Conservation (phyloP, 1,140 invertebrate species). For the Mactra quadrangularis region DNA sequence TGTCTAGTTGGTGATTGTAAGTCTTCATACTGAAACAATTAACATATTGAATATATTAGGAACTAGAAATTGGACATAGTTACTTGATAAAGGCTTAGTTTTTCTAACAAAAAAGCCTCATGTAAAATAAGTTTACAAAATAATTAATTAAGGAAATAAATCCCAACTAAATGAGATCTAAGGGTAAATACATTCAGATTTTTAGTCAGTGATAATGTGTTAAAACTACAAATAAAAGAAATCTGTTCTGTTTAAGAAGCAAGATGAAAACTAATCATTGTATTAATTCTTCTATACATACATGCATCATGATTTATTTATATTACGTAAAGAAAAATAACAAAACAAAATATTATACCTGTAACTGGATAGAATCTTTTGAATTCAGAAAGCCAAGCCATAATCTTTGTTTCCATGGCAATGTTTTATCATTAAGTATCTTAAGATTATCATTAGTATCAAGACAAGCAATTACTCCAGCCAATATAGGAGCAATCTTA, state of each 20-base stretch:
- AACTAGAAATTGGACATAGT: too few relatives aligned
- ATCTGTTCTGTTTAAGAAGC: background rate
- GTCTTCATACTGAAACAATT: slow-evolving; percentile 55
- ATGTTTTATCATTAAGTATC: slow-evolving; percentile 45
- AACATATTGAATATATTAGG: too few relatives aligned
- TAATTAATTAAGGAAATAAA: too few relatives aligned
- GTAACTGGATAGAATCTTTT: slow-evolving; percentile 20
- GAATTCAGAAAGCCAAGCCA: slow-evolving; percentile 4
- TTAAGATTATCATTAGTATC: slow-evolving; percentile 74
- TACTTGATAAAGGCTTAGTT: too few relatives aligned
- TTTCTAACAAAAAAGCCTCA: too few relatives aligned
- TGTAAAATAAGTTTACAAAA: too few relatives aligned
- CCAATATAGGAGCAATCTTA: slow-evolving; percentile 71
- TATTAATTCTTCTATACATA: too few relatives aligned
- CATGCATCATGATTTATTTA: background rate
- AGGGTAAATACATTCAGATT: too few relatives aligned
- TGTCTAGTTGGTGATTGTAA: slow-evolving; percentile 52
- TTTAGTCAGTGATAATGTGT: too few relatives aligned
- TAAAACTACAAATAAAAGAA: too few relatives aligned
- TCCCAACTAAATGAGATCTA: too few relatives aligned
- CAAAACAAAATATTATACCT: background rate
- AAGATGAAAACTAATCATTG: background rate
- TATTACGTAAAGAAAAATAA: background rate
- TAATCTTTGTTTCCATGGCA: slow-evolving; percentile 32
- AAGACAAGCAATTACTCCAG: slow-evolving; percentile 68